Percentiles rank a stretch among this genome's conserved stretches.
Conservation (phyloP, 2,113 vertebrate species). For the Anhinga rufa region DNA sequence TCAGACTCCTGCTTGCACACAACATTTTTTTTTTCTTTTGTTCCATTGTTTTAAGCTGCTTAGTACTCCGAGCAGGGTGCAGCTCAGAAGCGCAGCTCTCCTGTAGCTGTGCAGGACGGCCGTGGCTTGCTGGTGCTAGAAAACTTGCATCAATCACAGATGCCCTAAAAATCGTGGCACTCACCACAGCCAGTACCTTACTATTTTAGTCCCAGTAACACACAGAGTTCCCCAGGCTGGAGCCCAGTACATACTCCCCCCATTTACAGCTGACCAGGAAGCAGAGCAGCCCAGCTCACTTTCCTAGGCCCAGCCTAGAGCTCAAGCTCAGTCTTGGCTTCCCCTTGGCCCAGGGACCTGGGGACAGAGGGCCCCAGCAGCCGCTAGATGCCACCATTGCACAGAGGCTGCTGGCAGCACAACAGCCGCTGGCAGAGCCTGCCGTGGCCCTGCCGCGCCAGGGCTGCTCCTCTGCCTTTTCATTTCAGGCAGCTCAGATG, state of each 20-base stretch:
- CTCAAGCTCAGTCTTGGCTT: neutral
- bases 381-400: neutral
- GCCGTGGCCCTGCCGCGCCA: fast-evolving
- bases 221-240: neutral
- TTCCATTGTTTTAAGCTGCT: neutral
- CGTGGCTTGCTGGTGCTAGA: neutral
- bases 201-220: neutral
- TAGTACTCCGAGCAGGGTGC: neutral
- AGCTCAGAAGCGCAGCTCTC: neutral
- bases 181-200: fast-evolving
- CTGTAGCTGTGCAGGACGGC: neutral
- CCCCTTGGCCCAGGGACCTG: neutral
- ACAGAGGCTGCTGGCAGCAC: neutral
- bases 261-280: neutral
- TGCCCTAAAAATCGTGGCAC: neutral
- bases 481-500: neutral
- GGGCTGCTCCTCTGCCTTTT: neutral
- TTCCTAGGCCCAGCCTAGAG: neutral
- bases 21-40: neutral
- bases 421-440: too few species aligned
- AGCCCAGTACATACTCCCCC: neutral
- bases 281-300: fast-evolving
- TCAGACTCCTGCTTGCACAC: neutral
- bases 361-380: neutral
- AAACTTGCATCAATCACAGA: neutral